Evolutionary conservation across 2,113 vertebrate genomes (phyloP).

Genomic region (Etheostoma spectabile): DNA sequence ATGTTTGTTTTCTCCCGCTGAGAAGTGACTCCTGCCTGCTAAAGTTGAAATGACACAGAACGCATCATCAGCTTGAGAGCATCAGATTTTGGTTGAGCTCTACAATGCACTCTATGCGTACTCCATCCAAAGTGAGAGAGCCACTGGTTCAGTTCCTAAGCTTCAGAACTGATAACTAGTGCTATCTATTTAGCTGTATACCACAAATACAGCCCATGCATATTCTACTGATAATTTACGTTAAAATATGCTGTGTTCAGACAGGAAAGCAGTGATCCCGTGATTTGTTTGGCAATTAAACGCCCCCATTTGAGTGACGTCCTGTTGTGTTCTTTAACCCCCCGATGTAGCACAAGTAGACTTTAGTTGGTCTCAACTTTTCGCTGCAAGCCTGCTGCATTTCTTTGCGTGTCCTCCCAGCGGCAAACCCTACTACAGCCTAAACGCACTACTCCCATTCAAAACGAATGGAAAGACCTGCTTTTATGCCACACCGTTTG

Average conservation of each 20-base stretch:
- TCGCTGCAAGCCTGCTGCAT: too few species aligned
- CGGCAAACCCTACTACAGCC: too few species aligned
- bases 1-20: slow-evolving; percentile 25
- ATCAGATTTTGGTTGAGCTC: slow-evolving; percentile 24
- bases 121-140: background rate
- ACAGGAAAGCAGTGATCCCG: too few species aligned
- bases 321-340: too few species aligned
- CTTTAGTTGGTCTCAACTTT: too few species aligned
- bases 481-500: too few species aligned
- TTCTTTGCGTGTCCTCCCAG: too few species aligned
- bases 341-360: too few species aligned
- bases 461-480: too few species aligned
- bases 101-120: background rate
- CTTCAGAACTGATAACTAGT: background rate
- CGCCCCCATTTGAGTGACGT: too few species aligned
- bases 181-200: background rate
- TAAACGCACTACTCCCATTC: too few species aligned
- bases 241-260: background rate
- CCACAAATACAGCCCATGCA: background rate
- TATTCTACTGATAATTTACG: background rate
- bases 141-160: slow-evolving; percentile 1
- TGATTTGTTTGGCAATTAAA: too few species aligned
- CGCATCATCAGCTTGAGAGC: slow-evolving; percentile 5
- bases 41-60: slow-evolving; percentile 18
- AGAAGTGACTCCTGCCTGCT: slow-evolving; percentile 14